phyloP scores from a whole-genome alignment of 1,140 invertebrate species.

The Mylabris phalerata region DNA sequence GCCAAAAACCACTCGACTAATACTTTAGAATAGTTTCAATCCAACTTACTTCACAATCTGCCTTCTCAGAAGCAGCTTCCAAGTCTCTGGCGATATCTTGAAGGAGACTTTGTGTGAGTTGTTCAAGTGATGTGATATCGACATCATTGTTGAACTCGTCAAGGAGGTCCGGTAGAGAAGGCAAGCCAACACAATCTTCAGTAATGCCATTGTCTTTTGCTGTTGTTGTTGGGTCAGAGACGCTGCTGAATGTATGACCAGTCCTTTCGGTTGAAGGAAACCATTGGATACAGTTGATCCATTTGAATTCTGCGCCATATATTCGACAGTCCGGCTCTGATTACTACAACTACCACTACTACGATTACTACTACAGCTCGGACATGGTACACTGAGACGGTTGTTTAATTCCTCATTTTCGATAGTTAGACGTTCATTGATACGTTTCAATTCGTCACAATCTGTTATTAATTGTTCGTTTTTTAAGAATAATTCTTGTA shows the following conservation, averaged over 20 bases:
- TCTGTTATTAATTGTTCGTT: conserved; percentile 59
- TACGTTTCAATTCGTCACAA: conserved; percentile 54
- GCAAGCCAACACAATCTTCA: conserved; percentile 64
- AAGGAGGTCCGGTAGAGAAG: conserved; percentile 74
- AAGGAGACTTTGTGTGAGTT: conserved; percentile 71
- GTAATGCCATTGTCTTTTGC: conserved; percentile 40
- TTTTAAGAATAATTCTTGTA: conserved; percentile 55
- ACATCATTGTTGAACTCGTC: conserved; percentile 57
- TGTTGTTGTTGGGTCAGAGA: conserved; percentile 35
- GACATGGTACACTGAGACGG: conserved; percentile 44
- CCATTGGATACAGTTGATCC: conserved; percentile 68
- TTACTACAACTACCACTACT: conserved; percentile 15
- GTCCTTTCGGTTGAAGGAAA: conserved; percentile 76
- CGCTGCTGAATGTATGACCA: conserved; percentile 54
- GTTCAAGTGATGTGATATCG: conserved; percentile 62
- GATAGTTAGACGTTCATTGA: conserved; percentile 57
- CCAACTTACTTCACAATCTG: conserved; percentile 35
- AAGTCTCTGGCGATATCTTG: conserved; percentile 69
- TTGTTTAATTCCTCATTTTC: conserved; percentile 57
- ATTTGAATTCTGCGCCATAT: conserved; percentile 45
- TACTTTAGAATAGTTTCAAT: not conserved
- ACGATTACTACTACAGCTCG: conserved; percentile 41
- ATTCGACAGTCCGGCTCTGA: conserved; percentile 49
- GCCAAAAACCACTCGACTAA: not conserved
- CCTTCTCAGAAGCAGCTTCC: conserved; percentile 58